Evolutionary conservation across 2,888 invertebrate genomes (phyloP).

Genomic region (Malthinus flaveolus): DNA sequence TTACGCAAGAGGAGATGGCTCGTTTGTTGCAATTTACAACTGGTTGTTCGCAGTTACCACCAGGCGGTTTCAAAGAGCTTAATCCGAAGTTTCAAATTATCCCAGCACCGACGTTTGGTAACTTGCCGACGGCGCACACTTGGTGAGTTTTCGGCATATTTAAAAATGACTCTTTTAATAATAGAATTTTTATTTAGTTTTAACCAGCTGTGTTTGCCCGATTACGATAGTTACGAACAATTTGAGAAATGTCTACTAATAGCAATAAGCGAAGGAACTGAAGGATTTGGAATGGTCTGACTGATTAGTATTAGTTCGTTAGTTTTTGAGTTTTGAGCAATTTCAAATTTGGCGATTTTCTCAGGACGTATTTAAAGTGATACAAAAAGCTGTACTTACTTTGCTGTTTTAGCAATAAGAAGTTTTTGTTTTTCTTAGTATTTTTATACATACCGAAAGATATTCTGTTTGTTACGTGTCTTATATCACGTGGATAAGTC

Average conservation of each 20-base stretch:
- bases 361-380: background rate
- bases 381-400: no score
- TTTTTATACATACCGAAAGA: no score
- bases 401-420: no score
- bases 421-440: no score
- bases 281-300: conserved; percentile 83
- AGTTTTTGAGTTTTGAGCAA: background rate
- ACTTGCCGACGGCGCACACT: conserved; percentile 91
- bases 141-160: conserved; percentile 63
- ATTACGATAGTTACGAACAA: conserved; percentile 92
- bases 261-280: conserved; percentile 94
- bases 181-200: conserved; percentile 64
- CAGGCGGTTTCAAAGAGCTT: conserved; percentile 87
- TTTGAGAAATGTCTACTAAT: conserved; percentile 87
- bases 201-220: conserved; percentile 93
- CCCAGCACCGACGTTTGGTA: conserved; percentile 86
- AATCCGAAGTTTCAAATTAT: conserved; percentile 92
- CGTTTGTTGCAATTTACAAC: conserved; percentile 90
- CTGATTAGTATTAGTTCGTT: background rate
- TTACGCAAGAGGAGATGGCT: conserved; percentile 91
- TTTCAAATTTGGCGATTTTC: background rate
- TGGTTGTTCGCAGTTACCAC: conserved; percentile 89
- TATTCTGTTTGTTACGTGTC: no score
- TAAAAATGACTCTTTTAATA: background rate
- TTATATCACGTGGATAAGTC: no score